A percentile compares a stretch with the other conserved stretches of the same genome.
These are phyloP conservation scores for Etheostoma perlongum DNA, from an alignment of 2,797 vertebrate genomes.

Conservation along the genomic window DNA sequence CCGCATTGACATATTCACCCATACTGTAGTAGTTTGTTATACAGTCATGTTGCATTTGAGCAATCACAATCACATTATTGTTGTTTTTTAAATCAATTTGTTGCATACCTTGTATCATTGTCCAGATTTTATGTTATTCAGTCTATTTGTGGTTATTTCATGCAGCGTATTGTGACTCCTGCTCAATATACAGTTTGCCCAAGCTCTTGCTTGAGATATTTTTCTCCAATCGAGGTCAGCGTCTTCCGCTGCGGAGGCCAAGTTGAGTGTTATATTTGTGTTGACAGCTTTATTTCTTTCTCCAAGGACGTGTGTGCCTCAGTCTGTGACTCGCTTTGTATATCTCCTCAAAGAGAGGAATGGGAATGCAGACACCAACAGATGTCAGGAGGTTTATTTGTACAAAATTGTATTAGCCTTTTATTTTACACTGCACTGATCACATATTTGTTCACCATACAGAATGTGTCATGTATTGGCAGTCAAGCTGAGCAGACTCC, in stretches of 20 bases:
- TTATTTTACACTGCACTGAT: not conserved
- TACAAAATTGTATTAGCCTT: not conserved
- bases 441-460: not conserved
- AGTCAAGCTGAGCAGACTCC: slow-evolving; percentile 15
- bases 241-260: not conserved
- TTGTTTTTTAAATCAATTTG: not conserved
- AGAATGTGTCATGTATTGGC: slow-evolving; percentile 2
- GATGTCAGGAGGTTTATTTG: not conserved
- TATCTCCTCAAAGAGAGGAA: slow-evolving; percentile 14
- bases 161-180: not conserved
- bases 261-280: slow-evolving; percentile 6
- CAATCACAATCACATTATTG: not conserved
- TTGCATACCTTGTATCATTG: not conserved
- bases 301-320: slow-evolving; percentile 9
- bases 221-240: not conserved
- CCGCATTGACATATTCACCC: not conserved
- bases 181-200: not conserved
- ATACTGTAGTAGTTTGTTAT: not conserved
- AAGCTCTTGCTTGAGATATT: not conserved
- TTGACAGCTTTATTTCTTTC: slow-evolving; percentile 18
- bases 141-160: not conserved
- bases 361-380: slow-evolving; percentile 4
- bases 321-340: not conserved
- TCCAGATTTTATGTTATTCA: not conserved
- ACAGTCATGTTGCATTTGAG: not conserved